Evolutionary conservation across 2,113 vertebrate genomes (phyloP).

Genomic region (Chloropsis hardwickii): DNA sequence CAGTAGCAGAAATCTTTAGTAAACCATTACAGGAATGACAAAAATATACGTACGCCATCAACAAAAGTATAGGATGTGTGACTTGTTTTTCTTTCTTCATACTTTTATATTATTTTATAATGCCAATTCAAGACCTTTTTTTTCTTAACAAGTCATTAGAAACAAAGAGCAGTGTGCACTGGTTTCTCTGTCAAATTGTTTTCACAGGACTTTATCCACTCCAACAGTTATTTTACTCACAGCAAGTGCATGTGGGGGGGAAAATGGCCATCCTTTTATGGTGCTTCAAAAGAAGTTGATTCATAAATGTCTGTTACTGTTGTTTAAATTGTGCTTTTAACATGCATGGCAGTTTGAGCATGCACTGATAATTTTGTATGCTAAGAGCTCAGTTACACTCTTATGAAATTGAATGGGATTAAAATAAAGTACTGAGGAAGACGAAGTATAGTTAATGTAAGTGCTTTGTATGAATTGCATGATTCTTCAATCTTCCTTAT

Average conservation of each 20-base stretch:
- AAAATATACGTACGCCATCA: background rate
- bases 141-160: background rate
- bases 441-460: conserved; percentile 24
- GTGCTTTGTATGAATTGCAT: conserved; percentile 34
- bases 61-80: background rate
- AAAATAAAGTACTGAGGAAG: conserved; percentile 43
- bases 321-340: conserved; percentile 34
- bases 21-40: background rate
- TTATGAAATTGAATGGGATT: background rate
- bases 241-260: background rate
- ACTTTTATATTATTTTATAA: background rate
- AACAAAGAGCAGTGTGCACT: background rate
- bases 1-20: background rate
- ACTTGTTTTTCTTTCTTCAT: background rate
- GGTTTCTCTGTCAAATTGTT: background rate
- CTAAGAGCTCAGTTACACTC: background rate
- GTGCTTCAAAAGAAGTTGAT: background rate
- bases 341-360: conserved; percentile 32
- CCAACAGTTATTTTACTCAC: background rate
- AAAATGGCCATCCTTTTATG: background rate
- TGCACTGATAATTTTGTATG: conserved; percentile 34
- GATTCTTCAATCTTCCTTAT: background rate
- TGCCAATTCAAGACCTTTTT: background rate
- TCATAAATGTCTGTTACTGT: background rate
- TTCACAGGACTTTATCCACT: background rate